Conservation (phyloP, 2,113 vertebrate species). For the Sinocyclocheilus anshuiensis region DNA sequence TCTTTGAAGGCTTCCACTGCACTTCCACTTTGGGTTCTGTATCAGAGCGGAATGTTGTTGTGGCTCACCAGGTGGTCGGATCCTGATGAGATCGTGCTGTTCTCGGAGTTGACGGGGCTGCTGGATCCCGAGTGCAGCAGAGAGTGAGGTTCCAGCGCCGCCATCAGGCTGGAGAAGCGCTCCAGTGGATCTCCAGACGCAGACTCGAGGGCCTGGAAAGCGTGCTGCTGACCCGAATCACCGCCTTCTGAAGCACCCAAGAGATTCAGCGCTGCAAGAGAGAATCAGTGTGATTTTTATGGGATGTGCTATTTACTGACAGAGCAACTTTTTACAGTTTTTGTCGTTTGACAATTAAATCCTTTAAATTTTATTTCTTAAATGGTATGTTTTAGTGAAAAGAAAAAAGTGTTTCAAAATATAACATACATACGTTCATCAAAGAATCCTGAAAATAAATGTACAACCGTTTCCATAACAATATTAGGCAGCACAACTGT, state of each 20-base stretch:
- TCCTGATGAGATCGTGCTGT: constrained; percentile 95
- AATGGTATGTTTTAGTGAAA: background rate
- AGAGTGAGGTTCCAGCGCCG: constrained; percentile 71
- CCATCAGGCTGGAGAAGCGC: constrained; percentile 81
- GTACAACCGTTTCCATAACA: background rate
- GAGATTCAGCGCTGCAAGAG: constrained; percentile 75
- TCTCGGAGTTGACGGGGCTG: constrained; percentile 96
- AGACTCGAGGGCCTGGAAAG: constrained; percentile 79
- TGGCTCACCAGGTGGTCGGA: constrained; percentile 84
- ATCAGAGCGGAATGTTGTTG: background rate
- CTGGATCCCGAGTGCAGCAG: constrained; percentile 94
- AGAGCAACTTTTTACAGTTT: background rate
- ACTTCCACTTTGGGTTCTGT: background rate
- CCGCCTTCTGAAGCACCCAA: constrained; percentile 83
- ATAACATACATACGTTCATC: too few species aligned
- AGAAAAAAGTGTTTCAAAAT: background rate
- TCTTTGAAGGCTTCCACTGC: background rate
- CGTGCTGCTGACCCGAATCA: constrained; percentile 81
- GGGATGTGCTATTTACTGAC: background rate
- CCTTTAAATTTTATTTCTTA: background rate
- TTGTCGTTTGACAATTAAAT: background rate
- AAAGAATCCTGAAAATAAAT: background rate
- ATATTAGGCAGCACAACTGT: background rate
- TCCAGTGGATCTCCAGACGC: constrained; percentile 85
- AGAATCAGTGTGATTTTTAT: background rate